These are phyloP conservation scores for Dendrocopos noguchii DNA, from an alignment of 2,113 vertebrate species.

Conservation along the genomic window DNA sequence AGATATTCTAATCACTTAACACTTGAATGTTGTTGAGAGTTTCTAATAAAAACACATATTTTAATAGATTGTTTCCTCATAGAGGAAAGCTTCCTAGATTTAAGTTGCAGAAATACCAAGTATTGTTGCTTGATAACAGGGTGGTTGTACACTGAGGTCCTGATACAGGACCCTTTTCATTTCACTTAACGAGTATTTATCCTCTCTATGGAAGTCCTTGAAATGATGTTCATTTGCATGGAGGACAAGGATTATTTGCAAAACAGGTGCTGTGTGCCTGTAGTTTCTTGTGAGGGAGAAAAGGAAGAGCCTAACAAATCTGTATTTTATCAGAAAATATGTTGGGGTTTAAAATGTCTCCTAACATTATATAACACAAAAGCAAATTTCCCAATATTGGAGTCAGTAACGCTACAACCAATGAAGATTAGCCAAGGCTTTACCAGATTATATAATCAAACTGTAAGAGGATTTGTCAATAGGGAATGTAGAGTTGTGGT, in stretches of 20 bases:
- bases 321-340: not conserved
- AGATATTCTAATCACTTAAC: not conserved
- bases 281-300: not conserved
- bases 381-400: conserved; percentile 33
- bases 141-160: not conserved
- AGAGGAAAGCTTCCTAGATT: not conserved
- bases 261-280: not conserved
- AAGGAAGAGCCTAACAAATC: not conserved
- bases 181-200: not conserved
- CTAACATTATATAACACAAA: conserved; percentile 35
- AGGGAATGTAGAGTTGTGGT: not conserved
- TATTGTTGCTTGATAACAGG: not conserved
- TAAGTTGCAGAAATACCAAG: not conserved
- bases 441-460: conserved; percentile 56
- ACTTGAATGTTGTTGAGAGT: not conserved
- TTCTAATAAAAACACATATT: not conserved
- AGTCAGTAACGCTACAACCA: not conserved
- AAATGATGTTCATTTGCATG: not conserved
- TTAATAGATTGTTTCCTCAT: not conserved
- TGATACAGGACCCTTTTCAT: not conserved
- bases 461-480: conserved; percentile 60
- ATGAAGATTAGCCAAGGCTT: conserved; percentile 49
- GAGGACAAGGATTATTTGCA: not conserved
- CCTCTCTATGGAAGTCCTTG: not conserved
- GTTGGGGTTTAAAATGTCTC: conserved; percentile 12